phyloP scores from a whole-genome alignment of 2,797 vertebrate genomes.

The Enteromius mattozi region DNA sequence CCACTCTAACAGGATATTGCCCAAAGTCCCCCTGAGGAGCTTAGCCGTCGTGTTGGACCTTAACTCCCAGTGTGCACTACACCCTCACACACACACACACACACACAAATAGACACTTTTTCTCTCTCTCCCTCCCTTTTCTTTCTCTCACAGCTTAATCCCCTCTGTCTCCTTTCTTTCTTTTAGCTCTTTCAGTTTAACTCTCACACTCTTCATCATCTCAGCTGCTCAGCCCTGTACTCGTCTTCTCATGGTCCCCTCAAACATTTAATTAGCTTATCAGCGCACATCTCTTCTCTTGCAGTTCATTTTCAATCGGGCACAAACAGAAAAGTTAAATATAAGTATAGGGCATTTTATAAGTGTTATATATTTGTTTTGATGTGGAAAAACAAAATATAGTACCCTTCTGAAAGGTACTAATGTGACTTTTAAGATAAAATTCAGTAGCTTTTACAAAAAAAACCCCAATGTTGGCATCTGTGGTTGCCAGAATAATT shows the following conservation, averaged over 20 bases:
- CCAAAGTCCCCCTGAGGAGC: slow-evolving; percentile 75
- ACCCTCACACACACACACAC: not conserved
- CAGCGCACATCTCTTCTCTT: not conserved
- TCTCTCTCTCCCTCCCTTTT: slow-evolving; percentile 41
- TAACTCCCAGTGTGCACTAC: slow-evolving; percentile 59
- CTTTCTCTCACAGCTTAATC: slow-evolving; percentile 26
- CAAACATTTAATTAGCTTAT: slow-evolving; percentile 26
- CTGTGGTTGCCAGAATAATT: too few species aligned
- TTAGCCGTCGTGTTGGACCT: slow-evolving; percentile 63
- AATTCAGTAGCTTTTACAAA: too few species aligned
- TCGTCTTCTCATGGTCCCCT: slow-evolving; percentile 15
- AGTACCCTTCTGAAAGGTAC: not conserved
- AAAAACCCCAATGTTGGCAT: too few species aligned
- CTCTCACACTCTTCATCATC: slow-evolving; percentile 49
- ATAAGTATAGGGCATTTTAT: not conserved
- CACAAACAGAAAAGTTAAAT: not conserved
- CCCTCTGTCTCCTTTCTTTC: slow-evolving; percentile 36
- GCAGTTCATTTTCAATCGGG: not conserved
- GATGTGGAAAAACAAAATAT: not conserved
- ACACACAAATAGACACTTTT: slow-evolving; percentile 24
- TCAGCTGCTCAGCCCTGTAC: slow-evolving; percentile 13
- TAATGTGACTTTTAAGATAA: not conserved
- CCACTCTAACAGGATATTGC: slow-evolving; percentile 77
- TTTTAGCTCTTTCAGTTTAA: slow-evolving; percentile 73
- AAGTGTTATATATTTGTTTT: not conserved